These are phyloP conservation scores for Yponomeuta evonymella DNA, from an alignment of 2,888 invertebrate genomes.

Conservation along the genomic window DNA sequence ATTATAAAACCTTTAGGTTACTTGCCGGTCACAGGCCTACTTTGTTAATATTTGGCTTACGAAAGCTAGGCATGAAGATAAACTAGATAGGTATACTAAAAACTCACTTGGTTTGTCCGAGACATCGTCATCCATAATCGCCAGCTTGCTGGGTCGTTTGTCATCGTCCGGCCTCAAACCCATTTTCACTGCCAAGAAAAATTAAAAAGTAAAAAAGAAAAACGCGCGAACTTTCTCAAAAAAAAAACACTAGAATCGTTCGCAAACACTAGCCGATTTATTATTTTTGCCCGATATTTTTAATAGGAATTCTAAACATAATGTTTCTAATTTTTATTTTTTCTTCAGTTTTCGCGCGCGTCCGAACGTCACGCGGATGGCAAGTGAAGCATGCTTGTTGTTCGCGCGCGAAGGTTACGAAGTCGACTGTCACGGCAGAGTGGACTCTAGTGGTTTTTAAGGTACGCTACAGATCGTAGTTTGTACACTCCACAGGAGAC, in stretches of 20 bases:
- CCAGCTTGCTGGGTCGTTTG: slow-evolving; percentile 68
- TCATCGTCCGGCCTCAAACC: slow-evolving; percentile 67
- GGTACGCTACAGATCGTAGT: slow-evolving; percentile 43
- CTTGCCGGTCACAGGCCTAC: too few relatives aligned
- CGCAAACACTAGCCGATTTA: slow-evolving; percentile 20
- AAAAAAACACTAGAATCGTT: slow-evolving; percentile 6
- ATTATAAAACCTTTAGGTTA: too few relatives aligned
- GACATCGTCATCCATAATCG: slow-evolving; percentile 67
- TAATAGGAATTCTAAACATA: slow-evolving; percentile 31
- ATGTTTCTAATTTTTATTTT: slow-evolving; percentile 22
- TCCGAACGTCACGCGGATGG: slow-evolving; percentile 38
- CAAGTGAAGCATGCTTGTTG: slow-evolving; percentile 37
- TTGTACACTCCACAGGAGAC: slow-evolving; percentile 5
- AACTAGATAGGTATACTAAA: not conserved
- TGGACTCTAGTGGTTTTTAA: slow-evolving; percentile 57
- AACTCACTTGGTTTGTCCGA: slow-evolving; percentile 61
- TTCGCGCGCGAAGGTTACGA: slow-evolving; percentile 47
- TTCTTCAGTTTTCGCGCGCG: slow-evolving; percentile 34
- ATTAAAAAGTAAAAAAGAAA: slow-evolving; percentile 29
- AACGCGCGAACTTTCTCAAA: slow-evolving; percentile 22
- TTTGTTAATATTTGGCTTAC: too few relatives aligned
- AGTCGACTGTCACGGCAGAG: slow-evolving; percentile 58
- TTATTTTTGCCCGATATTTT: slow-evolving; percentile 43
- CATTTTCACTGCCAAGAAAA: slow-evolving; percentile 55
- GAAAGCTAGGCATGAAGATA: too few relatives aligned